A percentile compares a stretch with the other conserved stretches of the same genome.
phyloP scores from a whole-genome alignment of 2,113 vertebrate genomes.

The Boulengeromyrus knoepffleri region DNA sequence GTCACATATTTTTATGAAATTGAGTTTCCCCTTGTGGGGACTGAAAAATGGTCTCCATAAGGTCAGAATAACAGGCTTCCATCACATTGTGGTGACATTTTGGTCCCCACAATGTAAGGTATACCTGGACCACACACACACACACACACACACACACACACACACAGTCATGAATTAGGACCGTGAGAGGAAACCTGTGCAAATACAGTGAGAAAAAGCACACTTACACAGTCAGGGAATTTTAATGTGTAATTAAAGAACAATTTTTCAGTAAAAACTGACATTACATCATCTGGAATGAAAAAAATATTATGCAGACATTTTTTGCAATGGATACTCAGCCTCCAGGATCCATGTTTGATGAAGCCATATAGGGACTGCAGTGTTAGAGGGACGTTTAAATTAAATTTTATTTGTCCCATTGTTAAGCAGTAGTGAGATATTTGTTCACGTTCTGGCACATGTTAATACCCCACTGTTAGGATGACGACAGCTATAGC shows the following conservation, averaged over 20 bases:
- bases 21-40: too few species aligned
- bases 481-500: neutral
- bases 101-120: too few species aligned
- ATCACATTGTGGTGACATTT: too few species aligned
- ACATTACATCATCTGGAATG: neutral
- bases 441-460: neutral
- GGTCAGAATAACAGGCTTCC: too few species aligned
- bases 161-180: neutral
- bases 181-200: neutral
- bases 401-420: neutral
- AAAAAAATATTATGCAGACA: neutral
- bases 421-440: neutral
- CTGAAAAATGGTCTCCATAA: too few species aligned
- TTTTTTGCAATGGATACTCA: neutral
- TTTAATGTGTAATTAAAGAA: neutral
- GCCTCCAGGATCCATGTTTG: neutral
- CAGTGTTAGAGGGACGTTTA: neutral
- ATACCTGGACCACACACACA: neutral
- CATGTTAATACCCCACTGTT: neutral
- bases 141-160: too few species aligned
- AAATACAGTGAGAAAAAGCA: neutral
- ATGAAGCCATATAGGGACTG: neutral
- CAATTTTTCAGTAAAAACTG: neutral
- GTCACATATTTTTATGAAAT: too few species aligned
- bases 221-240: neutral